Evolutionary conservation across 1,140 invertebrate species (phyloP).

Genomic region (Penaeus indicus): DNA sequence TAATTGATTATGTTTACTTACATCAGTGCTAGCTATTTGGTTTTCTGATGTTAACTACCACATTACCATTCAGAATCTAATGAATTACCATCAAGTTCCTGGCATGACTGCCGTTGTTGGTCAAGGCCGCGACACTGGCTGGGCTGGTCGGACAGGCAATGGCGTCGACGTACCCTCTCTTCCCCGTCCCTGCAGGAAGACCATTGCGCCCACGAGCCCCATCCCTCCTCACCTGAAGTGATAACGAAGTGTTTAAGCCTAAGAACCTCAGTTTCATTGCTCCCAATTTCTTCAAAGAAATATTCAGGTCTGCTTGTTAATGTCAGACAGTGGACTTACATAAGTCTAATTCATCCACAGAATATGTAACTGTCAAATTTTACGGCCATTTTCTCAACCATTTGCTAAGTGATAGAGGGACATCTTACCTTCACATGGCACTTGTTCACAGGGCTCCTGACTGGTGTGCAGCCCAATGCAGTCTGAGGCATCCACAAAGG

Average conservation of each 20-base stretch:
- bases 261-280: no score
- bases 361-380: no score
- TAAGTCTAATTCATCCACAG: no score
- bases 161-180: constrained; percentile 48
- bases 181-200: constrained; percentile 75
- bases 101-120: constrained; percentile 56
- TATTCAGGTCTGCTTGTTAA: no score
- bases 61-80: constrained; percentile 42
- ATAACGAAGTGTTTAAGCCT: not conserved
- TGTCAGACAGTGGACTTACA: no score
- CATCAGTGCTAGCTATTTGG: no score
- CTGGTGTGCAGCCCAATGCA: constrained; percentile 73
- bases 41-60: no score
- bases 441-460: constrained; percentile 73
- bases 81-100: constrained; percentile 43
- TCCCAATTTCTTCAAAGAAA: no score
- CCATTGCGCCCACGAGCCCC: constrained; percentile 81
- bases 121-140: constrained; percentile 58
- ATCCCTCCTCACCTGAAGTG: constrained; percentile 71
- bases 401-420: no score
- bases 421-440: constrained; percentile 43
- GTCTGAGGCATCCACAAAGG: constrained; percentile 73
- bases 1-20: no score
- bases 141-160: constrained; percentile 47
- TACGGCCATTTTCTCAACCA: no score